Evolutionary conservation across 2,888 invertebrate genomes (phyloP).

Genomic region (Brenthis hecate): DNA sequence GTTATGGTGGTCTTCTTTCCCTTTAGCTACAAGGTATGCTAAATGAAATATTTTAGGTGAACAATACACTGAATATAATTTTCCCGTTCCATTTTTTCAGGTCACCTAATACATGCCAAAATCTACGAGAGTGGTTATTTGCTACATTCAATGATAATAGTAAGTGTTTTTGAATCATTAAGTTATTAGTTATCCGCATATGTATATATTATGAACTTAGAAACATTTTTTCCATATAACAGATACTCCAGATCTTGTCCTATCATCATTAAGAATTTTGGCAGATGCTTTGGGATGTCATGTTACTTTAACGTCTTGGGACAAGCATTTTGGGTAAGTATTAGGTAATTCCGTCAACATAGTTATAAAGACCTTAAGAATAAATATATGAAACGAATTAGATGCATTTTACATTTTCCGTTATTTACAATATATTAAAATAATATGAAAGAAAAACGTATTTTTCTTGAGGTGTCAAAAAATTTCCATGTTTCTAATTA

Average conservation of each 20-base stretch:
- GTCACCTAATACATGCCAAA: slow-evolving; percentile 84
- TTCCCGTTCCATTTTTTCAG: slow-evolving; percentile 48
- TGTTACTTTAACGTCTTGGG: slow-evolving; percentile 91
- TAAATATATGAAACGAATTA: no score
- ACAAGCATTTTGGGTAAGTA: slow-evolving; percentile 82
- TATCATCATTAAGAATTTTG: slow-evolving; percentile 87
- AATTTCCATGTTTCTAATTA: no score
- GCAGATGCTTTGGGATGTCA: slow-evolving; percentile 90
- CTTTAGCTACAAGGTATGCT: slow-evolving; percentile 83
- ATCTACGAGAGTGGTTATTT: slow-evolving; percentile 84
- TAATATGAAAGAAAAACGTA: neutral
- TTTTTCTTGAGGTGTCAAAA: neutral
- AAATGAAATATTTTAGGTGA: neutral
- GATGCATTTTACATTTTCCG: no score
- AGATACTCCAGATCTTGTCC: slow-evolving; percentile 86
- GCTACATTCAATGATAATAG: slow-evolving; percentile 82
- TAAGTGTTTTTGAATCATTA: slow-evolving; percentile 49
- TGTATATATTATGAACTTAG: no score
- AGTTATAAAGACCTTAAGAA: no score
- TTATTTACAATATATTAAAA: no score
- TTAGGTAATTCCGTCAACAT: no score
- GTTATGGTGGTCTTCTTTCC: slow-evolving; percentile 91
- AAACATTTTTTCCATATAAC: slow-evolving; percentile 34
- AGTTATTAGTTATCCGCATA: neutral
- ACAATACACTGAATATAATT: neutral